Percentiles rank a stretch among this genome's conserved stretches.
Evolutionary conservation across 2,113 vertebrate genomes (phyloP).

Genomic region (Caranx melampygus): DNA sequence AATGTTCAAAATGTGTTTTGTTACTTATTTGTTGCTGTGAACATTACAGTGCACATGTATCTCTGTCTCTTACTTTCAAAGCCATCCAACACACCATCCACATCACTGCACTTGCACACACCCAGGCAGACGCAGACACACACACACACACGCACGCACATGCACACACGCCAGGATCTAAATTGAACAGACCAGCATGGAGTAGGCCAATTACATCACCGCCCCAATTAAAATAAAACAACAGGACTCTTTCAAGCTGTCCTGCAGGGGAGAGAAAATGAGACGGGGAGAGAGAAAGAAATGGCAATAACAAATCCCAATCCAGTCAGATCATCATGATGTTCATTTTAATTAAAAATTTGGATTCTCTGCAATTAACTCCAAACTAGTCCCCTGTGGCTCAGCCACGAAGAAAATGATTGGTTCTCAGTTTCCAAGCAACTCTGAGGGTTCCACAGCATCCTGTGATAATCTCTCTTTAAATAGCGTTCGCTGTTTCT

Average conservation of each 20-base stretch:
- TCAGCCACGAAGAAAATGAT: conserved; percentile 67
- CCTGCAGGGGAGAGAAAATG: conserved; percentile 82
- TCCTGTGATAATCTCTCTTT: conserved; percentile 65
- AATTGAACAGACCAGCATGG: conserved; percentile 81
- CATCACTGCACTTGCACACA: conserved; percentile 13
- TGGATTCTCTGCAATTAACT: conserved; percentile 83
- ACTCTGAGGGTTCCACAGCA: conserved; percentile 58
- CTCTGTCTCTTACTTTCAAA: conserved; percentile 10
- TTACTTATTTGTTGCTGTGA: neutral
- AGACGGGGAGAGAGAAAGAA: conserved; percentile 69
- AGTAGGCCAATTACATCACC: conserved; percentile 83
- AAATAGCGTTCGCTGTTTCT: conserved; percentile 52
- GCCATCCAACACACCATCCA: conserved; percentile 14
- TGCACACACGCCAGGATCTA: conserved; percentile 61
- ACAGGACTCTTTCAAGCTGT: conserved; percentile 82
- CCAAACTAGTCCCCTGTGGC: conserved; percentile 80
- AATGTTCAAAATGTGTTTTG: conserved; percentile 19
- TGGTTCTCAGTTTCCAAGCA: conserved; percentile 72
- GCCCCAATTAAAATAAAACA: conserved; percentile 85
- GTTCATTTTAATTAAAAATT: conserved; percentile 85
- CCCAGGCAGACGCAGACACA: conserved; percentile 37
- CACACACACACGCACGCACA: conserved; percentile 13
- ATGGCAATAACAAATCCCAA: conserved; percentile 79
- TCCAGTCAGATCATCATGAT: conserved; percentile 80
- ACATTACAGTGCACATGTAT: conserved; percentile 2